Evolutionary conservation across 30 jellyfish, hydroid and myxozoan genomes (phyloP).

Genomic region (Aurelia aurita complex sp. Pacific): DNA sequence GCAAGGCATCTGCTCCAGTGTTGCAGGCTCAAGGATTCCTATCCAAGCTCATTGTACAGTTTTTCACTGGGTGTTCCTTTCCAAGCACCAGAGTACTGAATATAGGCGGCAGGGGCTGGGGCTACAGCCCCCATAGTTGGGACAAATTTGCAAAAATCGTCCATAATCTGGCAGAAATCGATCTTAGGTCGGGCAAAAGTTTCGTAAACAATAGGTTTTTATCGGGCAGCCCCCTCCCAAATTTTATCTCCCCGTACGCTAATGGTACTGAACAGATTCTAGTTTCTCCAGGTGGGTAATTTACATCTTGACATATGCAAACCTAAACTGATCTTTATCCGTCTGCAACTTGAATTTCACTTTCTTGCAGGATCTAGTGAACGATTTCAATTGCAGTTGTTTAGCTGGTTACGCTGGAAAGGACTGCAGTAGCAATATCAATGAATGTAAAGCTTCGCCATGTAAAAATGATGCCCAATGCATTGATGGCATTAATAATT

Average conservation of each 20-base stretch:
- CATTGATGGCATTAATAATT: conserved; percentile 60
- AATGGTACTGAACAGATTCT: background rate
- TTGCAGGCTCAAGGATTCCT: background rate
- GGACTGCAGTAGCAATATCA: conserved; percentile 51
- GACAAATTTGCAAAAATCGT: too few relatives aligned
- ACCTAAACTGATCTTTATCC: too few relatives aligned
- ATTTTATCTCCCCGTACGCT: too few relatives aligned
- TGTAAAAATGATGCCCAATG: conserved; percentile 80
- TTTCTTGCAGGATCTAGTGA: conserved; percentile 48
- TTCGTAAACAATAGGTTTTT: too few relatives aligned
- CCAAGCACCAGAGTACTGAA: background rate
- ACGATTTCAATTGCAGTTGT: conserved; percentile 59
- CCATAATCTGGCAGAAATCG: too few relatives aligned
- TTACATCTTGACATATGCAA: too few relatives aligned
- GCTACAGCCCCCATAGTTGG: background rate
- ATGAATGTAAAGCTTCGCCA: conserved; percentile 71
- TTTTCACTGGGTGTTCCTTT: background rate
- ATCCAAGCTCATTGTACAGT: background rate
- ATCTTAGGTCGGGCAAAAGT: too few relatives aligned
- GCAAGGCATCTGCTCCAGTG: too few relatives aligned
- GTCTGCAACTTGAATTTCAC: too few relatives aligned
- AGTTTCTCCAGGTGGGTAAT: background rate
- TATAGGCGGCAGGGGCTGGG: background rate
- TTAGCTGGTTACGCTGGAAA: conserved; percentile 61
- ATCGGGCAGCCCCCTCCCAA: too few relatives aligned